Conservation (phyloP, 2,797 vertebrate species). For the Falco biarmicus region DNA sequence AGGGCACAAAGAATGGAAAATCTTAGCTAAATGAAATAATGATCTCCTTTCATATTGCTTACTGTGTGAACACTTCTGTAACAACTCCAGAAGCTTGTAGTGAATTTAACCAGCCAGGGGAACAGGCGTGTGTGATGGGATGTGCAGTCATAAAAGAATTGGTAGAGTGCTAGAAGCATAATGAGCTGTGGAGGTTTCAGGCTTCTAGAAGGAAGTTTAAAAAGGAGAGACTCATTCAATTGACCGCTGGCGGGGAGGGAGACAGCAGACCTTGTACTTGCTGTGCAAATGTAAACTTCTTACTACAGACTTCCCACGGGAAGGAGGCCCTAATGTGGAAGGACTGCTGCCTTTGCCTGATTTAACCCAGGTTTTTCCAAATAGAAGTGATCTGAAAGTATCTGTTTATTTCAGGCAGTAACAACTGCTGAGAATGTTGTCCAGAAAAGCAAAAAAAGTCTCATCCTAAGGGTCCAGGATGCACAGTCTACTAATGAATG, state of each 20-base stretch:
- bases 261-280: neutral
- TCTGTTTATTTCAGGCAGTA: neutral
- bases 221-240: neutral
- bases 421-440: neutral
- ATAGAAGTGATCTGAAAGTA: neutral
- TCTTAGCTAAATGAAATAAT: constrained; percentile 69
- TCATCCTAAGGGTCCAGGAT: neutral
- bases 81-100: constrained; percentile 41
- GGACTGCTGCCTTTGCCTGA: neutral
- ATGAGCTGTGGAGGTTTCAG: neutral
- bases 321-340: constrained; percentile 19
- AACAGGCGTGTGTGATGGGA: neutral
- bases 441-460: neutral
- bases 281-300: constrained; percentile 34
- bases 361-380: constrained; percentile 19
- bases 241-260: neutral
- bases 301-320: constrained; percentile 27
- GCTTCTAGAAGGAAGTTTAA: neutral
- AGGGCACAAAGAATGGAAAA: constrained; percentile 65
- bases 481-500: neutral
- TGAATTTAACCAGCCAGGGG: constrained; percentile 32
- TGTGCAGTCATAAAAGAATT: neutral
- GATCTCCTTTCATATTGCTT: constrained; percentile 66
- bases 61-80: constrained; percentile 25
- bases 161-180: neutral